phyloP scores from a whole-genome alignment of 2,113 vertebrate species.

The Poecile atricapillus region DNA sequence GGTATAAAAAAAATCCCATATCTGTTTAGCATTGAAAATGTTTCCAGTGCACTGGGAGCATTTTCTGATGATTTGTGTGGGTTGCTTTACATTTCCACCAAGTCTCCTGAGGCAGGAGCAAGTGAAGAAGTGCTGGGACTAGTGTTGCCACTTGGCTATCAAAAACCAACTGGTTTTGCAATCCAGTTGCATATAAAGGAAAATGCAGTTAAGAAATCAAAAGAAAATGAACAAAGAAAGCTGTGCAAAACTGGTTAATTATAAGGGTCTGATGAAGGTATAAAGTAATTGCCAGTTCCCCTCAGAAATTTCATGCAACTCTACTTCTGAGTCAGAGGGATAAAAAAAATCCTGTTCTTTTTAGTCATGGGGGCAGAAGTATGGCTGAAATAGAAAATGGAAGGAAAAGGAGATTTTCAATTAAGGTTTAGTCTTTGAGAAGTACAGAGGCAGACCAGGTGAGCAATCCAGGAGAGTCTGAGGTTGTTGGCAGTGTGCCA shows the following conservation, averaged over 20 bases:
- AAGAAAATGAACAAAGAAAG: neutral
- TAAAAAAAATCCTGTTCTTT: neutral
- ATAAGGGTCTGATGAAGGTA: neutral
- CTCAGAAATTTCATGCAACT: neutral
- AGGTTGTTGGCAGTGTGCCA: neutral
- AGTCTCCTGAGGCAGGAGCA: neutral
- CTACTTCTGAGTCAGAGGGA: neutral
- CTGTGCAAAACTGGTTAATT: neutral
- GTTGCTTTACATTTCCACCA: neutral
- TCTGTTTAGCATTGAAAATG: neutral
- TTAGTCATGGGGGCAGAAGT: neutral
- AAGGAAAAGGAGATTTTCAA: neutral
- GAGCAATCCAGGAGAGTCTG: neutral
- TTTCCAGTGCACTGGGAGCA: rapidly evolving
- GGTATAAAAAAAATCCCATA: neutral
- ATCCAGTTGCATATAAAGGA: neutral
- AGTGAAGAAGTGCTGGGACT: neutral
- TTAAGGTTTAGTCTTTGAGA: neutral
- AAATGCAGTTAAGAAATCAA: neutral
- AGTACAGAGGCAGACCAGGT: neutral
- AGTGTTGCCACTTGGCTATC: neutral
- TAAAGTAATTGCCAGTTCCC: neutral
- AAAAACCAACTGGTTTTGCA: neutral
- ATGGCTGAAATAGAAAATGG: neutral
- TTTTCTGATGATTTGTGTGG: neutral